These are phyloP conservation scores for Acromyrmex heyeri DNA, from an alignment of 1,140 invertebrate genomes.

Conservation along the genomic window DNA sequence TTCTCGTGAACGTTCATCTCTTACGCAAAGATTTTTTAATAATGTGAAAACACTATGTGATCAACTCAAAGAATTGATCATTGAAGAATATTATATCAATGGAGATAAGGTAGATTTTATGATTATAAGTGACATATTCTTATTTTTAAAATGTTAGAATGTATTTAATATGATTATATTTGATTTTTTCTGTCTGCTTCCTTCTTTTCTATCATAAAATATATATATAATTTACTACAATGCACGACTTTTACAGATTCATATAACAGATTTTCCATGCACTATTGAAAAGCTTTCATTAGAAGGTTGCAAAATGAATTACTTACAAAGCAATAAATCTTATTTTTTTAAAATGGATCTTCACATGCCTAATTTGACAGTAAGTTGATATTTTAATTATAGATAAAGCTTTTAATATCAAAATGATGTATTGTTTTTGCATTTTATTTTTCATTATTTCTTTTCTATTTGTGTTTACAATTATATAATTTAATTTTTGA, in stretches of 20 bases:
- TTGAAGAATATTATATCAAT: slow-evolving; percentile 87
- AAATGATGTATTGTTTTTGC: neutral
- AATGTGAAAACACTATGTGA: slow-evolving; percentile 76
- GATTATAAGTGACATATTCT: neutral
- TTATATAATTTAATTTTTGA: slow-evolving; percentile 21
- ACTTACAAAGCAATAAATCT: slow-evolving; percentile 86
- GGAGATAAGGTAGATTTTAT: slow-evolving; percentile 82
- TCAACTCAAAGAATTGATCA: slow-evolving; percentile 84
- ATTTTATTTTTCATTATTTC: neutral
- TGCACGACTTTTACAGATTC: slow-evolving; percentile 80
- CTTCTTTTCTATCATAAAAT: neutral
- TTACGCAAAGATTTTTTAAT: slow-evolving; percentile 78
- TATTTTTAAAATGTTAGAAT: slow-evolving; percentile 18
- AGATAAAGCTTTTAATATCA: neutral
- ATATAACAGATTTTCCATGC: slow-evolving; percentile 87
- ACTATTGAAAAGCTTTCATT: slow-evolving; percentile 87
- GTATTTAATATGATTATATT: too few species aligned
- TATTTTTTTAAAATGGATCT: slow-evolving; percentile 88
- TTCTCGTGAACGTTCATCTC: slow-evolving; percentile 63
- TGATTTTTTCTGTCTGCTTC: neutral
- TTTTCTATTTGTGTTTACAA: slow-evolving; percentile 18
- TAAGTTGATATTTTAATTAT: slow-evolving; percentile 76
- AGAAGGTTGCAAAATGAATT: slow-evolving; percentile 87
- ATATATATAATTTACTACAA: slow-evolving; percentile 17
- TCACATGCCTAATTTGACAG: slow-evolving; percentile 87